These are phyloP conservation scores for Eupelmus urozonus DNA, from an alignment of 2,888 invertebrate genomes.

Conservation along the genomic window DNA sequence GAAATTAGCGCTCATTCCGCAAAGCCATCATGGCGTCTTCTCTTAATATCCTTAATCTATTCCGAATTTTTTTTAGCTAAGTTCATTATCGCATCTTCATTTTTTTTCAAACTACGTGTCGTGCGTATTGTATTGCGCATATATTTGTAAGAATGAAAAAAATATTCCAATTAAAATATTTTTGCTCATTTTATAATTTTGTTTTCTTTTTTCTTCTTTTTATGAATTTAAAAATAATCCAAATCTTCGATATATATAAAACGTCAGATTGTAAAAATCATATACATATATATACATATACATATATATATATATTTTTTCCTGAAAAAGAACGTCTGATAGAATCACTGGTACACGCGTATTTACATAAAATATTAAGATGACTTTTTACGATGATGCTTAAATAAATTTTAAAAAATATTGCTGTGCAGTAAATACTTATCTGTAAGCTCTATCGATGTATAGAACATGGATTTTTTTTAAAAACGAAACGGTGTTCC, in stretches of 20 bases:
- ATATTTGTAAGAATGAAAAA: conserved; percentile 68
- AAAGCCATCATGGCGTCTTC: conserved; percentile 60
- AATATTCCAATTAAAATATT: conserved; percentile 68
- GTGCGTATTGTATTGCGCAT: conserved; percentile 62
- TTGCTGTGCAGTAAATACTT: conserved; percentile 55
- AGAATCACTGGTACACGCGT: conserved; percentile 55
- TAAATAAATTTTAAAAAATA: conserved; percentile 53
- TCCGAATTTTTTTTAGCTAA: conserved; percentile 71
- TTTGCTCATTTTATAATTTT: conserved; percentile 65
- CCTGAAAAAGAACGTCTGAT: conserved; percentile 57
- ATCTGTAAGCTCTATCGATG: conserved; percentile 31
- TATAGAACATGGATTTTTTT: conserved; percentile 38
- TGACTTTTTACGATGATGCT: conserved; percentile 59
- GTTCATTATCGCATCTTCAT: conserved; percentile 67
- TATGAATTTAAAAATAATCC: conserved; percentile 31
- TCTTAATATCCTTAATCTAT: conserved; percentile 68
- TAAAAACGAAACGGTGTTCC: conserved; percentile 51
- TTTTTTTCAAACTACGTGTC: conserved; percentile 62
- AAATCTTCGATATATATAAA: conserved; percentile 43
- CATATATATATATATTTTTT: conserved; percentile 48
- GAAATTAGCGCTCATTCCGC: conserved; percentile 58
- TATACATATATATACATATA: conserved; percentile 26
- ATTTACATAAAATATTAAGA: conserved; percentile 37
- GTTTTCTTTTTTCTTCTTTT: conserved; percentile 60
- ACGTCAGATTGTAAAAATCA: conserved; percentile 42